Percentiles rank a stretch among this genome's conserved stretches.
These are phyloP conservation scores for Spilogale gracilis DNA, from an alignment of 2,113 vertebrate species.

Conservation along the genomic window DNA sequence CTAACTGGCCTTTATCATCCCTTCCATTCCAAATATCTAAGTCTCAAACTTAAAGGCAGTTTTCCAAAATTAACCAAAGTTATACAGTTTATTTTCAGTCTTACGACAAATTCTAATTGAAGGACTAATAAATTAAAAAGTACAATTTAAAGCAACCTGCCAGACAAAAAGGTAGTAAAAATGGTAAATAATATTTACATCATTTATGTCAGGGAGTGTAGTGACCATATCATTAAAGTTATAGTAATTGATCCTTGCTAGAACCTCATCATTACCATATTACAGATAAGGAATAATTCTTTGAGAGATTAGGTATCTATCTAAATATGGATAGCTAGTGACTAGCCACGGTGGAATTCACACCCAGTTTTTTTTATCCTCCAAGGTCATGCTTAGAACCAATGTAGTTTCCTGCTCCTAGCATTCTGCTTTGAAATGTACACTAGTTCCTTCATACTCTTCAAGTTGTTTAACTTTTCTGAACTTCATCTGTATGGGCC, in stretches of 20 bases:
- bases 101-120: not conserved
- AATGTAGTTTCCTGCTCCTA: not conserved
- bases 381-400: not conserved
- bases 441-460: not conserved
- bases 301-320: not conserved
- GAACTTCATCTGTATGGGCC: not conserved
- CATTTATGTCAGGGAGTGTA: not conserved
- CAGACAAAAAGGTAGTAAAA: not conserved
- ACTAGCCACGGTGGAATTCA: not conserved
- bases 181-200: not conserved
- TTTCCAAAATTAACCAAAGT: slow-evolving; percentile 20
- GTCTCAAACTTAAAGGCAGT: not conserved
- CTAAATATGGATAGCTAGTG: not conserved
- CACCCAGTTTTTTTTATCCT: not conserved
- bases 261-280: not conserved
- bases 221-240: not conserved
- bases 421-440: not conserved
- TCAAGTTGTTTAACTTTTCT: not conserved
- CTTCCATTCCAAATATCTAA: not conserved
- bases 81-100: not conserved
- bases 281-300: not conserved
- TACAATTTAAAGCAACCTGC: not conserved
- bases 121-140: not conserved
- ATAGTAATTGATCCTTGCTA: not conserved
- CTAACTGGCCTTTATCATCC: not conserved